Conservation (phyloP, 2,888 invertebrate species). For the Drosophila setosimentum region DNA sequence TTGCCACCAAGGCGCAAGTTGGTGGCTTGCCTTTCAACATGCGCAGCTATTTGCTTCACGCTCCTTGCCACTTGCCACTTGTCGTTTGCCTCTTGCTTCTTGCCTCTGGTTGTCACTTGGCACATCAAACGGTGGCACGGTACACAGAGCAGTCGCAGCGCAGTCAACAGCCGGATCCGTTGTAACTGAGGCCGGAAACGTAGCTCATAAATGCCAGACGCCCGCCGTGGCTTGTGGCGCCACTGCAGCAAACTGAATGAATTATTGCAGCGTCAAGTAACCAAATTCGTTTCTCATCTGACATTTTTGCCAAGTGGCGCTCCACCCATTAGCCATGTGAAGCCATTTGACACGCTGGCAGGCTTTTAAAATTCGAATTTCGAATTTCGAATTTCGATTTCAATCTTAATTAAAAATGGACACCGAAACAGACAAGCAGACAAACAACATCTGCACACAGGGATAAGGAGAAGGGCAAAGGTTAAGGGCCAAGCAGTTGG, state of each 20-base stretch:
- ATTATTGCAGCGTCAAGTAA: conserved; percentile 44
- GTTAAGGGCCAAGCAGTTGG: background rate
- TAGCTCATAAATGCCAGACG: conserved; percentile 16
- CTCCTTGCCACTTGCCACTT: background rate
- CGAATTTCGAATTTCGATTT: conserved; percentile 28
- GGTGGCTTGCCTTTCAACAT: conserved; percentile 15
- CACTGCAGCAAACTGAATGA: conserved; percentile 43
- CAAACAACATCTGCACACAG: conserved; percentile 1
- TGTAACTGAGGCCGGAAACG: background rate
- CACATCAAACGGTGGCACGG: conserved; percentile 17
- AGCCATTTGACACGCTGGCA: conserved; percentile 25
- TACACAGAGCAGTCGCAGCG: background rate
- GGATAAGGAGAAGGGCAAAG: too few relatives aligned
- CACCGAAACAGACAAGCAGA: conserved; percentile 9
- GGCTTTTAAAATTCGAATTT: conserved; percentile 25
- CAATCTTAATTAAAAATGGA: conserved; percentile 33
- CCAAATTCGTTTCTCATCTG: conserved; percentile 20
- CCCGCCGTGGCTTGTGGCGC: conserved; percentile 18
- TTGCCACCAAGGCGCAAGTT: conserved; percentile 20
- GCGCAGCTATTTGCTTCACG: too few relatives aligned
- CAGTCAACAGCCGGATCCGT: background rate
- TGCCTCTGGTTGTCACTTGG: conserved; percentile 7
- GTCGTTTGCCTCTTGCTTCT: too few relatives aligned
- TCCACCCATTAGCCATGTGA: conserved; percentile 2
- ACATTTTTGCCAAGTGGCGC: background rate